These are phyloP conservation scores for Crypturellus tataupa DNA, from an alignment of 2,797 vertebrate genomes.

Conservation along the genomic window DNA sequence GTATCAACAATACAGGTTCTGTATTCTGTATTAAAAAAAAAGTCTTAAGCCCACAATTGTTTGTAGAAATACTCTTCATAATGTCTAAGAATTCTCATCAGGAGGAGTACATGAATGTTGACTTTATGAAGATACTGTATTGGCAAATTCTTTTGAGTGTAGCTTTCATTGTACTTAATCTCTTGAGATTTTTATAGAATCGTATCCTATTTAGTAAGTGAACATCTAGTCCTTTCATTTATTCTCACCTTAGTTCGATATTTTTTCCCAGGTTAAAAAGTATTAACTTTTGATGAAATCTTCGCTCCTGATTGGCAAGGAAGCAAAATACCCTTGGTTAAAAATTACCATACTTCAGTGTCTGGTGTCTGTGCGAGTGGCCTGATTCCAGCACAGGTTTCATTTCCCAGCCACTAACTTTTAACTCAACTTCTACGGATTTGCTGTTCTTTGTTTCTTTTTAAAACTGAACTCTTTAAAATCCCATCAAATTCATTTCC, in stretches of 20 bases:
- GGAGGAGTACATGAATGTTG: background rate
- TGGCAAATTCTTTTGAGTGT: background rate
- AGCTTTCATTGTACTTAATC: background rate
- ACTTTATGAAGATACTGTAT: background rate
- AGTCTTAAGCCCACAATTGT: background rate
- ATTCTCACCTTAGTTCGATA: background rate
- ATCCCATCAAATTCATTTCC: background rate
- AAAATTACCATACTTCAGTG: background rate
- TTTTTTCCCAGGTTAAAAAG: background rate
- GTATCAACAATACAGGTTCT: too few species aligned
- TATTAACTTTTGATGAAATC: conserved; percentile 7
- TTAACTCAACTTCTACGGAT: background rate
- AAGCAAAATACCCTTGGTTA: conserved; percentile 2
- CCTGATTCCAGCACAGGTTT: background rate
- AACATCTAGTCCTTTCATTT: background rate
- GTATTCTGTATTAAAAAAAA: background rate
- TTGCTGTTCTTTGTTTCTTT: background rate
- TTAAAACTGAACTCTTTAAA: background rate
- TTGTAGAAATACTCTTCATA: background rate
- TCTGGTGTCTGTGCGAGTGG: background rate
- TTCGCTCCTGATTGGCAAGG: background rate
- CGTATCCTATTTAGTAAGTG: background rate
- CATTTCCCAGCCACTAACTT: background rate
- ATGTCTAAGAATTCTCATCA: background rate
- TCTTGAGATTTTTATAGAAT: background rate